These are phyloP conservation scores for Microctenopoma lineatum DNA, from an alignment of 2,797 vertebrate genomes.

Conservation along the genomic window DNA sequence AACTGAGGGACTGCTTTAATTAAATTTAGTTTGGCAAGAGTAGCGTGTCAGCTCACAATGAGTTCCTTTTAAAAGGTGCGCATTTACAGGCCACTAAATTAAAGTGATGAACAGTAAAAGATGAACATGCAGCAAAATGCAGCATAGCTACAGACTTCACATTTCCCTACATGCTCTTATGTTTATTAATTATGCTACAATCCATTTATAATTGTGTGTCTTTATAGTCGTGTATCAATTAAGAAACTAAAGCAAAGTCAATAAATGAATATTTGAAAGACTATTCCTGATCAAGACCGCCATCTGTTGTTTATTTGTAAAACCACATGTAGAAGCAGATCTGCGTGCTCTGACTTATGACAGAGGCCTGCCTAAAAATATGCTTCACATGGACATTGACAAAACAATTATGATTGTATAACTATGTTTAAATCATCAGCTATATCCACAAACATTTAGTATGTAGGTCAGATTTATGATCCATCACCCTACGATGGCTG, in stretches of 20 bases:
- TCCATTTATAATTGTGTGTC: not conserved
- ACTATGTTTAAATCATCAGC: no score
- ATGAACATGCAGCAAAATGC: not conserved
- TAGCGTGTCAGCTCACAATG: not conserved
- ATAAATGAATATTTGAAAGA: not conserved
- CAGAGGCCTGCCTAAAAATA: not conserved
- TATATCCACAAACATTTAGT: no score
- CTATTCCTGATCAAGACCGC: conserved; percentile 10
- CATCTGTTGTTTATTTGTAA: conserved; percentile 37
- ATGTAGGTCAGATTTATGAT: no score
- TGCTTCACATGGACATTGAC: no score
- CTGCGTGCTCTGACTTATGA: not conserved
- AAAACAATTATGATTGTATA: no score
- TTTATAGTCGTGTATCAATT: not conserved
- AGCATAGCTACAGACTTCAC: not conserved
- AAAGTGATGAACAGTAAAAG: no score
- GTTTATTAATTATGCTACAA: no score
- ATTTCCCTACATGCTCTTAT: no score
- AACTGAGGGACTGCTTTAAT: conserved; percentile 16
- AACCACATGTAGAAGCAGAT: not conserved
- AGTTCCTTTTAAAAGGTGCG: conserved; percentile 1
- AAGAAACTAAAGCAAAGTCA: not conserved
- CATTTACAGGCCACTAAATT: no score
- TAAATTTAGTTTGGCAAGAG: conserved; percentile 14
- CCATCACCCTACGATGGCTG: no score